Evolutionary conservation across 2,888 invertebrate species (phyloP), one percentile per base, ranked within the genome.

Genomic region (Malachius bipustulatus): DNA sequence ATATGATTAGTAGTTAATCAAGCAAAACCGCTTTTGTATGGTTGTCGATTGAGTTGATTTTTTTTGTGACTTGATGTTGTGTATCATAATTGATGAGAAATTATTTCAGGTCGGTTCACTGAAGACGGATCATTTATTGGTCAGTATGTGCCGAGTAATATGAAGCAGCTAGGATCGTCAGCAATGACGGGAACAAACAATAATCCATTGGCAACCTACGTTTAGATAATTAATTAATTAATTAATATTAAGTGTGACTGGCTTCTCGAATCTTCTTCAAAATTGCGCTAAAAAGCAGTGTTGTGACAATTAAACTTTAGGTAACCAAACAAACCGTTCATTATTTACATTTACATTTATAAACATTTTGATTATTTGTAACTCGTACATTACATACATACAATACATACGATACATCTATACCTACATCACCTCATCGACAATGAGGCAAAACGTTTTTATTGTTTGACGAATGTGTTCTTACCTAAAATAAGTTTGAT

Each of bases 91-190:
- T n/a, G n/a, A n/a, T n/a, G n/a, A 8, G 24, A 4, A 10, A 27
- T 16, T 37, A 41, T 47, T 43, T 26, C 65, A 82, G 83, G 82
- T 62, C 85, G 85, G 50, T 94, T 94, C 68, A 91, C 93, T 46
- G 94, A 94, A 69, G 93, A 94, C 67, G 93, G 93, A 32, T 93
- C 93, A 44, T 94, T 94, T 67, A 94, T 94, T 63, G 94, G 94
- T 31, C 91, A 91, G 66, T 94, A 94, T 65, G 91, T 91, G 56
- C 84, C 84, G 39, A 82, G 80, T 48, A 81, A 77, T 55, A 70
- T 78, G 54, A 77, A 73, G 55, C 72, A 77, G 40, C 64, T 70
- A 39, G 63, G 67, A 53, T 64, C 64, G 44, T 62, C 65, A 47
- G 61, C 62, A 50, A 62, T 67, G 45, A 46, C 53, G 39, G 56